Conservation (phyloP, 2,113 vertebrate species). For the Oreocharis arfaki region DNA sequence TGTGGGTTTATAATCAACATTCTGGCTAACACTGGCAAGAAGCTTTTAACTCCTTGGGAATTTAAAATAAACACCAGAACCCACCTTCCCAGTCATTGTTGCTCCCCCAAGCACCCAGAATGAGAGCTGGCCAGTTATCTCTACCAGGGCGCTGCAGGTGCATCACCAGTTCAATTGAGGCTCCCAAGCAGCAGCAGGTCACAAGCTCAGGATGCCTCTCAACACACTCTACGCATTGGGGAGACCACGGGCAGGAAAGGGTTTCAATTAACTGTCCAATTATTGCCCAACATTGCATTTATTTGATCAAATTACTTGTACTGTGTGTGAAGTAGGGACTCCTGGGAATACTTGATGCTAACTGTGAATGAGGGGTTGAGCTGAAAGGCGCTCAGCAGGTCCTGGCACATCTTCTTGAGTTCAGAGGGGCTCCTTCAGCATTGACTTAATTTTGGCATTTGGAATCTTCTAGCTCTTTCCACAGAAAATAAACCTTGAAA, state of each 20-base stretch:
- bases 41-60: not conserved
- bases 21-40: not conserved
- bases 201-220: not conserved
- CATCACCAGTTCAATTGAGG: not conserved
- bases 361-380: not conserved
- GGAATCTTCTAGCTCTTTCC: not conserved
- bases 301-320: not conserved
- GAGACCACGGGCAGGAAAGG: not conserved
- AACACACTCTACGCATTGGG: accelerated
- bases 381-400: not conserved
- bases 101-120: not conserved
- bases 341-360: not conserved
- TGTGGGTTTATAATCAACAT: conserved; percentile 59
- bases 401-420: not conserved
- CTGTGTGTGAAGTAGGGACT: not conserved
- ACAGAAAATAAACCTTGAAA: not conserved
- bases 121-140: not conserved
- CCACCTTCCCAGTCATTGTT: not conserved
- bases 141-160: not conserved
- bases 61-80: not conserved
- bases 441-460: not conserved
- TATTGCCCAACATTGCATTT: not conserved
- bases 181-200: not conserved
- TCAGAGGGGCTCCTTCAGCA: not conserved
- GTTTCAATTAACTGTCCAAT: not conserved